Evolutionary conservation across 2,888 invertebrate genomes (phyloP).

Genomic region (Polietes domitor): DNA sequence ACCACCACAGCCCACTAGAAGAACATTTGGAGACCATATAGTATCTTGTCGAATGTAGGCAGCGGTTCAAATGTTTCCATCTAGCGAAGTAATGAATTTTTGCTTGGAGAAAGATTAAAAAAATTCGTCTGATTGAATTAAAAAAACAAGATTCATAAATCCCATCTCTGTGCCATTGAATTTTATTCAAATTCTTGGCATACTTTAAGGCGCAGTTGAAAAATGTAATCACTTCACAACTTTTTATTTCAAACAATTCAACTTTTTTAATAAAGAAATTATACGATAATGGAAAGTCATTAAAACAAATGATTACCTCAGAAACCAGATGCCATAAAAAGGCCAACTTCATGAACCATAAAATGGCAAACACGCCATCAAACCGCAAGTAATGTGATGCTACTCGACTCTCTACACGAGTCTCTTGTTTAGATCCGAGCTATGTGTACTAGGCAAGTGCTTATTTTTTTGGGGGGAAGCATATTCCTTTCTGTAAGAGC

Average conservation of each 20-base stretch:
- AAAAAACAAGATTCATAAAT: no score
- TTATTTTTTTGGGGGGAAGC: background rate
- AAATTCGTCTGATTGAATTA: no score
- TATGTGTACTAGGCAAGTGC: background rate
- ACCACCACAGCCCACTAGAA: no score
- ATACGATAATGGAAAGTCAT: conserved; percentile 5
- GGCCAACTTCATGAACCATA: background rate
- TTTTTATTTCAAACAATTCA: background rate
- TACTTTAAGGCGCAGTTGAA: conserved; percentile 5
- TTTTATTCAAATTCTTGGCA: background rate
- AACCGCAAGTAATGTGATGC: conserved; percentile 12
- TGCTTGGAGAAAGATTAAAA: no score
- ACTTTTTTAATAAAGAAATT: conserved; percentile 13
- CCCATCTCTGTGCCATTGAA: background rate
- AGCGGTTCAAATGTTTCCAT: no score
- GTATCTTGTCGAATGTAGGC: no score
- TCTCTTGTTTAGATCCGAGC: no score
- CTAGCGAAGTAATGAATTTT: no score
- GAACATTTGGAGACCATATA: no score
- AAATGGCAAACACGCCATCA: background rate
- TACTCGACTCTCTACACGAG: background rate
- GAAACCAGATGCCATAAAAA: conserved; percentile 39
- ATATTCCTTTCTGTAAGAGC: background rate
- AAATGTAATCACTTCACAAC: background rate
- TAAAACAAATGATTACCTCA: conserved; percentile 6